Percentiles rank a stretch among this genome's conserved stretches.
These are phyloP conservation scores for Leptarthrus brevirostris DNA, from an alignment of 2,888 invertebrate genomes.

Conservation along the genomic window DNA sequence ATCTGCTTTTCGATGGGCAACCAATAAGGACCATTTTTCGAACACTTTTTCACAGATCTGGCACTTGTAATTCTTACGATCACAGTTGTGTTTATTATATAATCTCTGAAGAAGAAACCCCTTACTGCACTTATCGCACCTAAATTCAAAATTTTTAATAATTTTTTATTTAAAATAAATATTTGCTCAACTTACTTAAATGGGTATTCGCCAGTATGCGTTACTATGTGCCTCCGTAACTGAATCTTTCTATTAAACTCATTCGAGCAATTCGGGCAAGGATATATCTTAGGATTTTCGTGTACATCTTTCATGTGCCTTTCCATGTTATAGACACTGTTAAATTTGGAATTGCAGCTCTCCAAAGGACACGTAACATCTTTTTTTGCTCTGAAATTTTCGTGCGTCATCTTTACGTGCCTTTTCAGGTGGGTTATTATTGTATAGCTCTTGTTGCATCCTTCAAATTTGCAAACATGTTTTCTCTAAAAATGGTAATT, in stretches of 20 bases:
- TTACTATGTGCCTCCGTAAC: constrained; percentile 70
- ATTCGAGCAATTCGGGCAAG: constrained; percentile 69
- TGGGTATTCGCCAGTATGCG: constrained; percentile 67
- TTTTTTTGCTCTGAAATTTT: constrained; percentile 57
- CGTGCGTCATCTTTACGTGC: constrained; percentile 69
- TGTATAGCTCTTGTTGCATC: constrained; percentile 73
- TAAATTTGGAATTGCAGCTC: constrained; percentile 69
- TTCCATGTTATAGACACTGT: constrained; percentile 70
- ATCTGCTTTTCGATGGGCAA: constrained; percentile 64
- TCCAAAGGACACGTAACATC: constrained; percentile 59
- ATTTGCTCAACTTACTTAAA: constrained; percentile 57
- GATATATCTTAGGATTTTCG: constrained; percentile 66
- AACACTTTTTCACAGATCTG: constrained; percentile 69
- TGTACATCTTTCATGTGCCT: constrained; percentile 71
- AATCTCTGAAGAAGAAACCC: constrained; percentile 68
- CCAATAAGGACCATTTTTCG: constrained; percentile 68
- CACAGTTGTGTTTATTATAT: constrained; percentile 68
- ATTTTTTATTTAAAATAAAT: not conserved
- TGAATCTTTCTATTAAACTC: constrained; percentile 71
- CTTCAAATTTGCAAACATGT: constrained; percentile 70
- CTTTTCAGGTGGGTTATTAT: constrained; percentile 73
- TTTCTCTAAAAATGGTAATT: constrained; percentile 67
- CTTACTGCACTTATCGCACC: constrained; percentile 70
- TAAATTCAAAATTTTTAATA: constrained; percentile 60
- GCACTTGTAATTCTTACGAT: constrained; percentile 68